Evolutionary conservation across 2,113 vertebrate genomes (phyloP).

Genomic region (Saccopteryx bilineata): DNA sequence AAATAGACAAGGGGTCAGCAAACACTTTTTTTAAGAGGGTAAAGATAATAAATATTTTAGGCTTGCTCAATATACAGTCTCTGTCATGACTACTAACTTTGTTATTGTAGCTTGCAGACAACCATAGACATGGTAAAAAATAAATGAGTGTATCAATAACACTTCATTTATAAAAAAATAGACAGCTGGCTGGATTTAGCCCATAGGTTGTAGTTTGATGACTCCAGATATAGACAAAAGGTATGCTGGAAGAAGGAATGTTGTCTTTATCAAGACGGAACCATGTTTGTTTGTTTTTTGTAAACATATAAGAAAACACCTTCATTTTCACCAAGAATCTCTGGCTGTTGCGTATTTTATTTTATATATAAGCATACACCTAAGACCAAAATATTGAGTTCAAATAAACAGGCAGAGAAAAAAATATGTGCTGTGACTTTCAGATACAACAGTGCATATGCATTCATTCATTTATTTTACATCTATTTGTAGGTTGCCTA

Average conservation of each 20-base stretch:
- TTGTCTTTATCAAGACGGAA: not conserved
- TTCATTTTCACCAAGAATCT: conserved; percentile 2
- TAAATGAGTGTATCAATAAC: not conserved
- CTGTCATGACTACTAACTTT: not conserved
- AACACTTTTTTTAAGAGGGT: not conserved
- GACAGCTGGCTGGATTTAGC: not conserved
- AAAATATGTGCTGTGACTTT: not conserved
- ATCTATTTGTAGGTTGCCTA: not conserved
- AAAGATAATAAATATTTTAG: not conserved
- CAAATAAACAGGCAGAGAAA: conserved; percentile 41
- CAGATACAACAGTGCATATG: not conserved
- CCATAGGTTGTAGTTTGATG: not conserved
- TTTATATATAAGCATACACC: not conserved
- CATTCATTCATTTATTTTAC: conserved; percentile 25
- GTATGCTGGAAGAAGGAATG: not conserved
- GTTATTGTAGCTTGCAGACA: not conserved
- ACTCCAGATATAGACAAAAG: not conserved
- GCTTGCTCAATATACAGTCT: not conserved
- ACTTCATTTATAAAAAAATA: conserved; percentile 1
- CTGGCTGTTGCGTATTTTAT: not conserved
- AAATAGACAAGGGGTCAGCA: not conserved
- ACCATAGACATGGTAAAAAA: not conserved
- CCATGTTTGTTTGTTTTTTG: not conserved
- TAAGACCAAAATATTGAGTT: conserved; percentile 23
- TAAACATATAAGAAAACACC: not conserved